Evolutionary conservation across 2,797 vertebrate genomes (phyloP).

Genomic region (Hypotaenidia philippensis): DNA sequence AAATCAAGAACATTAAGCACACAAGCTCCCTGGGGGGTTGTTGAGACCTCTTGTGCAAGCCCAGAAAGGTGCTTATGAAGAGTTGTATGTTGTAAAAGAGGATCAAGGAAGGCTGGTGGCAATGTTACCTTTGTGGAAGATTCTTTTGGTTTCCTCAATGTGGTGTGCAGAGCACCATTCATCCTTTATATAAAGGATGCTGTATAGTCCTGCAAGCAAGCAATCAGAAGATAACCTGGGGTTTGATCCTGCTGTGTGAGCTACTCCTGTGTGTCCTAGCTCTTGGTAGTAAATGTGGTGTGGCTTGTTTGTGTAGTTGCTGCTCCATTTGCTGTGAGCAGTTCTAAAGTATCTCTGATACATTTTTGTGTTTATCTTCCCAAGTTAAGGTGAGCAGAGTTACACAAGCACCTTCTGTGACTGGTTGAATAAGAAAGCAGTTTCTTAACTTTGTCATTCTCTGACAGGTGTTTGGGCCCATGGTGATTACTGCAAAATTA

Average conservation of each 20-base stretch:
- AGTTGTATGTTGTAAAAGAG: not conserved
- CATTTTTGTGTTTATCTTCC: not conserved
- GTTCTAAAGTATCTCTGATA: accelerated
- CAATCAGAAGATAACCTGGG: not conserved
- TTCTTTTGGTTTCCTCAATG: not conserved
- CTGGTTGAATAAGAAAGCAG: not conserved
- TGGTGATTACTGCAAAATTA: conserved; percentile 96
- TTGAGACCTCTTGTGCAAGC: not conserved
- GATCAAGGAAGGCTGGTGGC: not conserved
- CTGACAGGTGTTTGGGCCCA: conserved; percentile 91
- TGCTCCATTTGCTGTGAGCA: not conserved
- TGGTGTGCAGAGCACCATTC: not conserved
- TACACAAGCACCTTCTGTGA: not conserved
- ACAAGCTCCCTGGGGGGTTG: not conserved
- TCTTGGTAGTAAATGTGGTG: not conserved
- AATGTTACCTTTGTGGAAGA: not conserved
- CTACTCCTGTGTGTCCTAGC: not conserved
- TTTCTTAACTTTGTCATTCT: not conserved
- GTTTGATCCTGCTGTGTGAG: not conserved
- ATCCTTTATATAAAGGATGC: not conserved
- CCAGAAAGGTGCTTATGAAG: not conserved
- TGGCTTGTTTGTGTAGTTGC: not conserved
- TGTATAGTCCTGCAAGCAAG: not conserved
- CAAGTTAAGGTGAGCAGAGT: not conserved
- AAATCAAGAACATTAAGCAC: not conserved